Base-by-base conservation (phyloP, 2,888 invertebrate genomes). In the Dicyrtomina minuta region DNA sequence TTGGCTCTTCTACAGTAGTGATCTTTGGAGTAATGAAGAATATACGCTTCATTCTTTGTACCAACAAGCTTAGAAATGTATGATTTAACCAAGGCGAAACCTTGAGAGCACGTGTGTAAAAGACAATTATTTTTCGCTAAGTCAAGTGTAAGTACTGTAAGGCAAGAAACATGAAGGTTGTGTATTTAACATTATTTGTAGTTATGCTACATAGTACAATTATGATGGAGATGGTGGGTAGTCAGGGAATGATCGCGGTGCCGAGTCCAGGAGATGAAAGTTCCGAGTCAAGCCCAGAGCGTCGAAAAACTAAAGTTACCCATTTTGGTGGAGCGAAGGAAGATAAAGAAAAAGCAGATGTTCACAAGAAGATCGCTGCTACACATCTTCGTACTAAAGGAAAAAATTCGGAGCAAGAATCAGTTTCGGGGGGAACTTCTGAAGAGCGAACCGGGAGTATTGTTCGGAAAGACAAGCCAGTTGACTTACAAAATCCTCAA, bases 291-390 rank as follows among this genome's bases (percentile, higher is more conserved):
- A 1, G 4, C 20, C n/a, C n/a, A n/a, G n/a, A n/a, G n/a, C n/a
- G n/a, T n/a, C n/a, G n/a, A n/a, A n/a, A n/a, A n/a, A 44, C 44
- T 22, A 44, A 10, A 5, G 22, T 13, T 43, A 1, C 44, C 44
- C n/a, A 43, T 24, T 22, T 41, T n/a, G 41, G 39, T 6, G 17
- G 43, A 13, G 26, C 20, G 24, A 58, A 20, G 13, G 51, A 12
- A n/a, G 46, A 44, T 24, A 62, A 62, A 22, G 68, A 72, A 41
- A 75, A 76, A 59, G 62, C 67, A 41, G 68, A 74, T 39, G 66
- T 66, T 12, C 76, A 76, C 26, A 71, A 71, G 0, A 74, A 72
- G 68, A 76, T 76, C 44, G 76, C 75, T 1, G 53, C 62, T 20
- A 49, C 71, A 0, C 74, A 73, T 60, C 26, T 75, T 13, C 56